Conservation (phyloP, 2,113 vertebrate genomes). For the Mirounga angustirostris region DNA sequence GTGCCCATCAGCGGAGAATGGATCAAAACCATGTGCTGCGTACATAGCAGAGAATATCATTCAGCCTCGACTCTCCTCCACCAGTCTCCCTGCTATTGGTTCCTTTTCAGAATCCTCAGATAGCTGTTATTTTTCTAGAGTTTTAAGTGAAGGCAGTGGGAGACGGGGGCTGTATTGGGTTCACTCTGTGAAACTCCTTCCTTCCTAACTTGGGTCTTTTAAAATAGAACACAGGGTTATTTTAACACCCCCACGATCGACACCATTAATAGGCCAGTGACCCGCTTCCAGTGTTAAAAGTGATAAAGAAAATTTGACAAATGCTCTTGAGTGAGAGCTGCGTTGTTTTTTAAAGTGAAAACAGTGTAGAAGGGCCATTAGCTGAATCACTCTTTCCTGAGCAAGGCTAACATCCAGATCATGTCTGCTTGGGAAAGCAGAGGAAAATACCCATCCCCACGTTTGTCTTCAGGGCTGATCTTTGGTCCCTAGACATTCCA, state of each 20-base stretch:
- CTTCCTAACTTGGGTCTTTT: neutral
- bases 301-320: constrained; percentile 15
- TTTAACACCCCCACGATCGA: neutral
- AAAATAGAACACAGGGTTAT: neutral
- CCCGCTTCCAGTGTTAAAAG: neutral
- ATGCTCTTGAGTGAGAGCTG: neutral
- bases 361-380: neutral
- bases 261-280: neutral
- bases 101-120: neutral
- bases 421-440: neutral
- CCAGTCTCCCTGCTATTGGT: fast-evolving
- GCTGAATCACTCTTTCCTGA: neutral
- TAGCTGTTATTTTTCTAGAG: neutral
- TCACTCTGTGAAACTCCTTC: neutral
- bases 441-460: neutral
- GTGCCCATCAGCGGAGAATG: fast-evolving
- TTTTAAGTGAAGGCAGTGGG: neutral
- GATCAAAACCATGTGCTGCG: neutral
- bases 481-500: neutral
- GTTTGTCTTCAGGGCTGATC: neutral
- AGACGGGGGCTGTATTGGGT: neutral
- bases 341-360: neutral
- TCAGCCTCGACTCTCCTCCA: neutral
- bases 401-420: neutral
- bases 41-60: fast-evolving